Evolutionary conservation across 2,888 invertebrate species (phyloP).

Genomic region (Lochmaea capreae): DNA sequence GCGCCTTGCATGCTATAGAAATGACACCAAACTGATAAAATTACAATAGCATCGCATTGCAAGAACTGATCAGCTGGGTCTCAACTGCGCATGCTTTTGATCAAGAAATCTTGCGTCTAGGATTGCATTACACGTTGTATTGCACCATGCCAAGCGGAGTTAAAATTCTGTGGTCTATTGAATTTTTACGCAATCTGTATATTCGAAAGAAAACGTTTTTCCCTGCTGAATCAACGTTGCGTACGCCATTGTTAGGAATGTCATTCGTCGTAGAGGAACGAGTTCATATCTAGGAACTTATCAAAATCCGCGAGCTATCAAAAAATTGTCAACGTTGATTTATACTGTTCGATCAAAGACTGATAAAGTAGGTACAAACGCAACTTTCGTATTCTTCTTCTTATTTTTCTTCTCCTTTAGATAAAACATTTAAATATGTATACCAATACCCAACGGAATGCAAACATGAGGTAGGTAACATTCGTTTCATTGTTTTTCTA

Average conservation of each 20-base stretch:
- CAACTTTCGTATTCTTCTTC: constrained; percentile 25
- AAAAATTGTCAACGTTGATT: constrained; percentile 46
- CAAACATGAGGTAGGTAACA: constrained; percentile 3
- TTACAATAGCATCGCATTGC: too few species aligned
- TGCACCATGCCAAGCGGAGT: too few species aligned
- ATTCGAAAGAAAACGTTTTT: too few species aligned
- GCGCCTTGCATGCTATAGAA: too few species aligned
- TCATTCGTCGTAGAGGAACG: constrained; percentile 15
- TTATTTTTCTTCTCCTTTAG: constrained; percentile 29
- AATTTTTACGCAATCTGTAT: too few species aligned
- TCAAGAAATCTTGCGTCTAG: too few species aligned
- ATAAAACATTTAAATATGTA: constrained; percentile 26
- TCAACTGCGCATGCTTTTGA: too few species aligned
- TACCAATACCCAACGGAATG: constrained; percentile 20
- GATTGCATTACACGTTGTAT: too few species aligned
- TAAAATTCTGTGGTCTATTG: too few species aligned
- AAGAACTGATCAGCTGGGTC: too few species aligned
- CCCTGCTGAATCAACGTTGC: background rate
- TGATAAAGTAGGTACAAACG: constrained; percentile 31
- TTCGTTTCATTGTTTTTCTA: constrained; percentile 20
- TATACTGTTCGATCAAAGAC: constrained; percentile 38
- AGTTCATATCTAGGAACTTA: constrained; percentile 40
- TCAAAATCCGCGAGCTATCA: constrained; percentile 45
- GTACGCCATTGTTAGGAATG: constrained; percentile 1
- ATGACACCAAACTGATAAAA: too few species aligned